Evolutionary conservation across 2,888 invertebrate species (phyloP), one percentile per base, ranked within the genome.

Genomic region (Chelonus formosanus): DNA sequence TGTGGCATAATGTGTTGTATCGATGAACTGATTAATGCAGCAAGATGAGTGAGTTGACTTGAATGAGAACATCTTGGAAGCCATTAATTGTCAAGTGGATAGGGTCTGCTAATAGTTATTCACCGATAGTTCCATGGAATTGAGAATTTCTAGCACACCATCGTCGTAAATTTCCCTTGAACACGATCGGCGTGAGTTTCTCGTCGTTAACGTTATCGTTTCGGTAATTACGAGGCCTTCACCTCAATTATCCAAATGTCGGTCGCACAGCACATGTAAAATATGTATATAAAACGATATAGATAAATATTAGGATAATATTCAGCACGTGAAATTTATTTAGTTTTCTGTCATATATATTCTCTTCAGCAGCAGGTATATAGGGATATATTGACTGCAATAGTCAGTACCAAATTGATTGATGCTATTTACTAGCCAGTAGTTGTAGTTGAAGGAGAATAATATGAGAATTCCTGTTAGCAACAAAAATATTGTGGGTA

Each of bases 1-100:
- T 5, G 31, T 45, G 6, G 6, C 32, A 52, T 31, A 31, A 31
- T 52, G 32, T 32, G 31, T 65, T 52, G 56, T 50, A 45, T 7
- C 63, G 61, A 66, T 70, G 64, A 68, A 61, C 66, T 62, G 61
- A 67, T 67, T 63, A 68, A 60, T 52, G 52, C 32, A 52, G 32
- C 7, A 2, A 31, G 31, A 32, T 32, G 32, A 8, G n/a, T 20
- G 52, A 52, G 52, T 52, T 52, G 10, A 31, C 31, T 52, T 52
- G 32, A 52, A 32, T 20, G 31, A 52, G 52, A 52, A 10, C 52
- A 32, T 32, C 52, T 52, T 6, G 52, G 52, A 57, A 43, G 44
- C 57, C 32, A 40, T 57, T 57, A 32, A 57, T 43, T 43, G 43
- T 43, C 43, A 43, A 57, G 44, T 45, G 40, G 43, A 43, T 57